A percentile compares a stretch with the other conserved stretches of the same genome.
phyloP scores from a whole-genome alignment of 1,140 invertebrate genomes.

The Bombus confusus region DNA sequence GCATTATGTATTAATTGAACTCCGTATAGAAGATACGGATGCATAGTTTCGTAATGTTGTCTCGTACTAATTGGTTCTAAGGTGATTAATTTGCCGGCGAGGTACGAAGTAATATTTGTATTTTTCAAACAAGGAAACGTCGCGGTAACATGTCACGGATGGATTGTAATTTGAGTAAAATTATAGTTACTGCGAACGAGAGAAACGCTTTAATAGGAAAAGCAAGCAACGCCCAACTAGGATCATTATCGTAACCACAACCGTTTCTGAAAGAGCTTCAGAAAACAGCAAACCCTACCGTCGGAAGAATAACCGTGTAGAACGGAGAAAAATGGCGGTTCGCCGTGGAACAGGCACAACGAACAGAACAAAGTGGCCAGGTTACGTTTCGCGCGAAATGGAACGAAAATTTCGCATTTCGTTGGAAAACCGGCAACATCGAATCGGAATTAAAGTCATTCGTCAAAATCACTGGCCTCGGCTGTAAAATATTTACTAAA shows the following conservation, averaged over 20 bases:
- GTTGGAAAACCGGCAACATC: not conserved
- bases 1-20: no score
- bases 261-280: conserved; percentile 38
- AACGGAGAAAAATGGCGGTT: conserved; percentile 17
- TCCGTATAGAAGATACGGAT: no score
- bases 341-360: not conserved
- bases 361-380: not conserved
- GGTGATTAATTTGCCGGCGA: no score
- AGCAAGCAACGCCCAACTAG: conserved; percentile 22
- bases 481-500: conserved; percentile 6
- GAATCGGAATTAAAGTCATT: conserved; percentile 29
- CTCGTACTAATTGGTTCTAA: not conserved
- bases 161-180: conserved; percentile 28
- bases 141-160: not conserved
- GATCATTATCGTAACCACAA: conserved; percentile 44
- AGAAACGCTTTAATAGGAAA: conserved; percentile 5
- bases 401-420: conserved; percentile 9
- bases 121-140: not conserved
- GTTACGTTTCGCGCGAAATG: not conserved
- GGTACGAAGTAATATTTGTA: not conserved
- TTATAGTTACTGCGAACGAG: not conserved
- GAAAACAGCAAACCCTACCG: conserved; percentile 6
- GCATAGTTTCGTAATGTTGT: no score
- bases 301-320: not conserved
- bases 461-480: conserved; percentile 6